Conservation (phyloP, 2,113 vertebrate species). For the Sclerurus mexicanus region DNA sequence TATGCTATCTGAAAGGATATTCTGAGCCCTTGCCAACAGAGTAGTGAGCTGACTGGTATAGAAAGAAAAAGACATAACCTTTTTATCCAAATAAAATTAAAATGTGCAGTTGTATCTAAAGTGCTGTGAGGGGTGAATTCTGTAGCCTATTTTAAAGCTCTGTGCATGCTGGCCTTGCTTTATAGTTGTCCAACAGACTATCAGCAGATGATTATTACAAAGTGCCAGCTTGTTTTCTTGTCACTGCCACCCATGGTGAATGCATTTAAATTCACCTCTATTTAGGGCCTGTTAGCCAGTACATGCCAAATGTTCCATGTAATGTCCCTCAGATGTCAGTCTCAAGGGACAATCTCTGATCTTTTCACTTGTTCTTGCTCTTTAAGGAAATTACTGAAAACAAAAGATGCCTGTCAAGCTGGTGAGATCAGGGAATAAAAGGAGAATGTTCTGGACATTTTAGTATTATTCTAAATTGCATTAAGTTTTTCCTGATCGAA, state of each 20-base stretch:
- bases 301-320: not conserved
- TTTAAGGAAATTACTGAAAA: not conserved
- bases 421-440: not conserved
- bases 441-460: not conserved
- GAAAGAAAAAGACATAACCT: not conserved
- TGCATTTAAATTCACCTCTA: not conserved
- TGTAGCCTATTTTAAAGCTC: not conserved
- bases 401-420: not conserved
- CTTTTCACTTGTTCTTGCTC: not conserved
- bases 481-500: not conserved
- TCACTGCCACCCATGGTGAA: not conserved
- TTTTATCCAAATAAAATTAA: not conserved
- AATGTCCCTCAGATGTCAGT: not conserved
- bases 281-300: not conserved
- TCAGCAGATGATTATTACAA: not conserved
- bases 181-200: not conserved
- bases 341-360: not conserved
- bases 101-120: not conserved
- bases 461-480: not conserved
- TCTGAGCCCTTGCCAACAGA: not conserved
- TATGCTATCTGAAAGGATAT: not conserved
- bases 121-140: not conserved
- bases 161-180: not conserved
- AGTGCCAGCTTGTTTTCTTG: not conserved
- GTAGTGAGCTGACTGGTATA: not conserved